These are phyloP conservation scores for Pterostichus madidus DNA, from an alignment of 2,888 invertebrate genomes.

Conservation along the genomic window DNA sequence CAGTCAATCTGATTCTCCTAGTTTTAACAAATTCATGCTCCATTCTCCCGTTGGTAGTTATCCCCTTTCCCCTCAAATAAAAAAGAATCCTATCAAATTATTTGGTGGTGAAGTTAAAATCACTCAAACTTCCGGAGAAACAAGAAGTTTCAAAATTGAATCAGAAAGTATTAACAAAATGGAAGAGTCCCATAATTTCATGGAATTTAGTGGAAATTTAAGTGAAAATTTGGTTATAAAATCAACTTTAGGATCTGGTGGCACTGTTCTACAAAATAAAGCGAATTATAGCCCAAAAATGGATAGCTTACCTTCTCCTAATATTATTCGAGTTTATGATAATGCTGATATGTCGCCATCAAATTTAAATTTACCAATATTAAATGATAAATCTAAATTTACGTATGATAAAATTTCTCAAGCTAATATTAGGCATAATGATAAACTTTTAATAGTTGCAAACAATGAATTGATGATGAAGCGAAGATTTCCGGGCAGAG, in stretches of 20 bases:
- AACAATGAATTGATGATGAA: slow-evolving; percentile 58
- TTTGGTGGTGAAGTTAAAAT: slow-evolving; percentile 90
- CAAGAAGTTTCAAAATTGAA: slow-evolving; percentile 79
- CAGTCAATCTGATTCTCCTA: slow-evolving; percentile 60
- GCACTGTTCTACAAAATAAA: slow-evolving; percentile 81
- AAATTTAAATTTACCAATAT: slow-evolving; percentile 72
- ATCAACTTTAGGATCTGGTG: slow-evolving; percentile 90
- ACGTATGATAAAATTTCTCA: slow-evolving; percentile 63
- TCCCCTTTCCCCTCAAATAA: slow-evolving; percentile 69
- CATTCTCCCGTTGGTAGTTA: slow-evolving; percentile 60
- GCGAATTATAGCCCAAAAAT: slow-evolving; percentile 72
- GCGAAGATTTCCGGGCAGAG: slow-evolving; percentile 57
- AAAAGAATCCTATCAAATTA: slow-evolving; percentile 80
- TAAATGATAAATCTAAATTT: slow-evolving; percentile 70
- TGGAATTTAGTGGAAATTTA: slow-evolving; percentile 73
- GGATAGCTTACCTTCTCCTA: slow-evolving; percentile 71
- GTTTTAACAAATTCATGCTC: slow-evolving; percentile 61
- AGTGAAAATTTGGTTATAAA: slow-evolving; percentile 85
- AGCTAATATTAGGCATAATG: slow-evolving; percentile 34
- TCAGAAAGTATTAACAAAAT: slow-evolving; percentile 72
- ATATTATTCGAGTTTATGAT: slow-evolving; percentile 74
- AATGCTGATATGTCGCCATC: slow-evolving; percentile 72
- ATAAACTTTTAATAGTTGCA: slow-evolving; percentile 58
- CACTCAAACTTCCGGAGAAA: slow-evolving; percentile 84
- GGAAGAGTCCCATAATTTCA: slow-evolving; percentile 70